phyloP scores from a whole-genome alignment of 2,888 invertebrate genomes.

The Rambutsinella grinnellia region DNA sequence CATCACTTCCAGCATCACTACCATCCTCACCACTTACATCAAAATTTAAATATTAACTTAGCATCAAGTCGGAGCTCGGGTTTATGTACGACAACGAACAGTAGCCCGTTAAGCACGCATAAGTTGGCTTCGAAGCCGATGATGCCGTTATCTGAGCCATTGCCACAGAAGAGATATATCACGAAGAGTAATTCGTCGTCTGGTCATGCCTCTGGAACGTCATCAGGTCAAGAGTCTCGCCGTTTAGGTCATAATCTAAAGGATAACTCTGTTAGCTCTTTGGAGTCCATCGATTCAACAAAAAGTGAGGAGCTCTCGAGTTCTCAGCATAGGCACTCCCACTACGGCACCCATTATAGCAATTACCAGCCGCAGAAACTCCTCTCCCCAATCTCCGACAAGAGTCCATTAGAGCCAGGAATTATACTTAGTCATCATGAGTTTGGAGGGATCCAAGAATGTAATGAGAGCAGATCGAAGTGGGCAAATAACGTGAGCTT shows the following conservation, averaged over 20 bases:
- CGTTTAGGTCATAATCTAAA: constrained; percentile 54
- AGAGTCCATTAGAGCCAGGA: constrained; percentile 65
- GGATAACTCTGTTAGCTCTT: constrained; percentile 64
- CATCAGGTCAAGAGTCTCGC: constrained; percentile 44
- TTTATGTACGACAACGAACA: constrained; percentile 55
- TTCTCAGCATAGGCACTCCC: constrained; percentile 34
- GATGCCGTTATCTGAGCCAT: constrained; percentile 62
- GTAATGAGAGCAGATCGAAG: constrained; percentile 18
- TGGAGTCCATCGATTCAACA: constrained; percentile 65
- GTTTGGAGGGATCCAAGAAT: constrained; percentile 28
- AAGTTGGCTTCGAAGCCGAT: constrained; percentile 50
- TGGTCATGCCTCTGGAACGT: constrained; percentile 42
- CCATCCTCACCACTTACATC: constrained; percentile 46
- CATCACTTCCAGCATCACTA: constrained; percentile 48
- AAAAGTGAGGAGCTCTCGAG: constrained; percentile 62
- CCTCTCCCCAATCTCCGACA: constrained; percentile 66
- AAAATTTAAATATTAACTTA: constrained; percentile 48
- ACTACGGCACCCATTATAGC: background rate
- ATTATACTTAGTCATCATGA: constrained; percentile 28
- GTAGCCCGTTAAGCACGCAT: constrained; percentile 55
- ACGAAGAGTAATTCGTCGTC: constrained; percentile 41
- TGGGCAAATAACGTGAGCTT: constrained; percentile 38
- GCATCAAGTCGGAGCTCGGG: constrained; percentile 44
- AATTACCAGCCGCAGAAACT: constrained; percentile 54
- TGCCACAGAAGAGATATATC: constrained; percentile 60